A percentile compares a stretch with the other conserved stretches of the same genome.
Evolutionary conservation across 2,113 vertebrate genomes (phyloP).

Genomic region (Pogona vitticeps): DNA sequence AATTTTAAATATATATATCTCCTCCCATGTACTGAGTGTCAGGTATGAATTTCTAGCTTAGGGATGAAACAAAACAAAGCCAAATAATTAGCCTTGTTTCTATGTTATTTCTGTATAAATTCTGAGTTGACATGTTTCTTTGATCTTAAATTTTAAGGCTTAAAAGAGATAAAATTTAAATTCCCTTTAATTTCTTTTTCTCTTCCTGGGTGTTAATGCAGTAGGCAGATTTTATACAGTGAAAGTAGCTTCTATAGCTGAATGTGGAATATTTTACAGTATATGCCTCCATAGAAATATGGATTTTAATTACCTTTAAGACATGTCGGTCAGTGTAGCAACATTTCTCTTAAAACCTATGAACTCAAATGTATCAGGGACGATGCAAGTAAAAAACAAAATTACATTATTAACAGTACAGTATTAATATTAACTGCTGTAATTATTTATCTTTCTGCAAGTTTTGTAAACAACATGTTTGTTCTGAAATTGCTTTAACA

Average conservation of each 20-base stretch:
- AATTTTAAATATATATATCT: too few relatives aligned
- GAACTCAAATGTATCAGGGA: background rate
- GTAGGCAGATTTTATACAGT: background rate
- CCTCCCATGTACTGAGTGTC: too few relatives aligned
- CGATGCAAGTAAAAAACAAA: background rate
- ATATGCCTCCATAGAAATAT: background rate
- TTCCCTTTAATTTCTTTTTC: background rate
- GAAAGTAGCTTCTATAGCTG: accelerated
- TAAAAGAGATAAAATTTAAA: conserved; percentile 10
- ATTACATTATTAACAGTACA: background rate
- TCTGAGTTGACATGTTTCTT: background rate
- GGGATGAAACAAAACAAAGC: conserved; percentile 35
- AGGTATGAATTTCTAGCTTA: background rate
- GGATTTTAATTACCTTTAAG: background rate
- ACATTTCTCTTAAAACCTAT: background rate
- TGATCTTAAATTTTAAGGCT: background rate
- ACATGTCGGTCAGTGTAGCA: background rate
- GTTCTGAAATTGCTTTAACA: background rate
- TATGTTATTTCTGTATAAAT: background rate
- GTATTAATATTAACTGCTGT: background rate
- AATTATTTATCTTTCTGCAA: background rate
- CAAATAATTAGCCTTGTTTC: background rate
- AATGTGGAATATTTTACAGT: background rate
- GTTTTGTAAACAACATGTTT: background rate
- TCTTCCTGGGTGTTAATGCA: background rate